Evolutionary conservation across 1,140 invertebrate species (phyloP).

Genomic region (roundworm (Caenorhabditis elegans)): DNA sequence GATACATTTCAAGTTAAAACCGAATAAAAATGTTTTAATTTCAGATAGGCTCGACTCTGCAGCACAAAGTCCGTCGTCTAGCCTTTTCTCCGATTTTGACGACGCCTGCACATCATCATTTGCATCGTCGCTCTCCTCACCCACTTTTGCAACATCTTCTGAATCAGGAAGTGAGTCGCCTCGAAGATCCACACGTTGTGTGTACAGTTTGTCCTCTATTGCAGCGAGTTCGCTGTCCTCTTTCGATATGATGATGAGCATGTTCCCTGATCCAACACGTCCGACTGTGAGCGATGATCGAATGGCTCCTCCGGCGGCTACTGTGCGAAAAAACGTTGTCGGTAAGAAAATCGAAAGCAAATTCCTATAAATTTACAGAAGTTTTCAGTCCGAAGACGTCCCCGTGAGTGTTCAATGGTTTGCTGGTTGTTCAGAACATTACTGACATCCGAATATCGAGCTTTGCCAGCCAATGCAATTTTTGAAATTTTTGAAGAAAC

Average conservation of each 20-base stretch:
- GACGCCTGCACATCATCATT: not conserved
- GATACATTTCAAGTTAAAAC: no score
- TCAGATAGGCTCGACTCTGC: not conserved
- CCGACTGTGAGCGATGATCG: not conserved
- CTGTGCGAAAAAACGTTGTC: conserved; percentile 14
- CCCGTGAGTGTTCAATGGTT: conserved; percentile 39
- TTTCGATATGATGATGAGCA: conserved; percentile 21
- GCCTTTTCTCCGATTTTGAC: conserved; percentile 8
- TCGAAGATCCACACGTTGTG: conserved; percentile 14
- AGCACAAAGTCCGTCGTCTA: conserved; percentile 5
- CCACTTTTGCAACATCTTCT: not conserved
- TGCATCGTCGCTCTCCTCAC: not conserved
- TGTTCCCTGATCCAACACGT: conserved; percentile 7
- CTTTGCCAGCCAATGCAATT: conserved; percentile 33
- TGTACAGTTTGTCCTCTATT: conserved; percentile 6
- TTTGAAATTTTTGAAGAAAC: conserved; percentile 43
- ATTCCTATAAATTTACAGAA: not conserved
- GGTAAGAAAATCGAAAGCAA: not conserved
- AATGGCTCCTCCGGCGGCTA: not conserved
- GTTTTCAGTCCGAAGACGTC: conserved; percentile 33
- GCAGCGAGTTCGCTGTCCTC: conserved; percentile 15
- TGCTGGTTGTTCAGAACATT: conserved; percentile 42
- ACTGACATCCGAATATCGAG: conserved; percentile 40
- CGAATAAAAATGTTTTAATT: not conserved
- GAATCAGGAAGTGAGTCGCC: conserved; percentile 20